Evolutionary conservation across 2,888 invertebrate species (phyloP), one percentile per base, ranked within the genome.

Genomic region (Parnassius apollo): DNA sequence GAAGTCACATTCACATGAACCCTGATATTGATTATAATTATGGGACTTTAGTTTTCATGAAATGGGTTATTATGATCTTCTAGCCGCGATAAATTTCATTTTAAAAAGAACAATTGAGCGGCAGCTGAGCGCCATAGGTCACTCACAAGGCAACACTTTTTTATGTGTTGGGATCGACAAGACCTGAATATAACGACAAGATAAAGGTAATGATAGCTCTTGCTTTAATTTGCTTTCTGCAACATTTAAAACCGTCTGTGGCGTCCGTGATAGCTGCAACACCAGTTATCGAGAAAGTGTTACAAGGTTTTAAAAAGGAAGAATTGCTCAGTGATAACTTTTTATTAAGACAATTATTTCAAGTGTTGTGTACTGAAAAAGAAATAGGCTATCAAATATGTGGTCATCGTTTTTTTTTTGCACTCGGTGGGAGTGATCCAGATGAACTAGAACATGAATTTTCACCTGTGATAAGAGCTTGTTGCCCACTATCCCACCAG

Each of bases 11-110:
- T 1, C 77, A 75, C n/a, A n/a, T n/a, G 75, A 68, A 86, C 58
- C 78, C 88, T 1, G 73, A 78, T 0, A 12, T n/a, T 4, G 83
- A 92, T 49, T 57, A 70, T 1, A 76, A 11, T 93, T 82, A 69
- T 93, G 93, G 93, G 66, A 87, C 51, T 93, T 88, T 74, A 93
- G 93, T 65, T 94, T 93, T 88, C 94, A 96, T 75, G 94, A 96
- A 77, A 93, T 95, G 77, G 96, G 94, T 0, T 71, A 81, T 13
- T 92, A 93, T 71, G 96, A 96, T 77, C 69, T 96, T 1, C 95
- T 96, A 2, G 93, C 94, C 0, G 93, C 93, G 76, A 93, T 81
- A 1, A 81, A 83, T 63, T 80, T 69, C 55, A 67, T 83, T 50
- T 64, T 84, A 2, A 46, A 68, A 0, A 61, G 67, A 9, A 94